A percentile compares a stretch with the other conserved stretches of the same genome.
phyloP scores from a whole-genome alignment of 2,888 invertebrate species.

The Bembecia ichneumoniformis region DNA sequence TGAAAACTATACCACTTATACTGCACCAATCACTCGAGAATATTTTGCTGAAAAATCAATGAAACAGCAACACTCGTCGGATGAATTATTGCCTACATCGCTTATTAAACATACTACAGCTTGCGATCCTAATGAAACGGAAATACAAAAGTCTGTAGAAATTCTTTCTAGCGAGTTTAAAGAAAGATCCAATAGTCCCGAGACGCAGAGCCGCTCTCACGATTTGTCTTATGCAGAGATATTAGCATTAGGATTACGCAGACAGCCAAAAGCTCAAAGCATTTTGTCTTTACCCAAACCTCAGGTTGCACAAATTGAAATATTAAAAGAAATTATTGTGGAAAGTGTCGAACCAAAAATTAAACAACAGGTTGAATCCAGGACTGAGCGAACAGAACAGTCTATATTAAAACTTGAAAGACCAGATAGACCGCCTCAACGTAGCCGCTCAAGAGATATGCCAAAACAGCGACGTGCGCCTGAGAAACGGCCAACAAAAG shows the following conservation, averaged over 20 bases:
- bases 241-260: conserved; percentile 75
- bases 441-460: conserved; percentile 55
- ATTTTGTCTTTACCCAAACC: conserved; percentile 43
- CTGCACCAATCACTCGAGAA: conserved; percentile 13
- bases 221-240: conserved; percentile 82
- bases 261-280: conserved; percentile 32
- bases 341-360: conserved; percentile 35
- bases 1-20: conserved; percentile 15
- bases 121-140: neutral
- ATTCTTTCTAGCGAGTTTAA: conserved; percentile 21
- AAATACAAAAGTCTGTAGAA: conserved; percentile 8
- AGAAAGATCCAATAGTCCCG: conserved; percentile 36
- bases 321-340: conserved; percentile 44
- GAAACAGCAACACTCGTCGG: conserved; percentile 21
- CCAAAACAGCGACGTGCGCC: conserved; percentile 48
- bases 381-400: conserved; percentile 22
- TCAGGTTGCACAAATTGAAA: conserved; percentile 51
- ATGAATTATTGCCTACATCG: conserved; percentile 11
- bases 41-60: conserved; percentile 18
- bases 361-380: conserved; percentile 25
- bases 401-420: conserved; percentile 22
- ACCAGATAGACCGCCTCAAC: conserved; percentile 20
- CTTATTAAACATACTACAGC: neutral
- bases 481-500: conserved; percentile 49
- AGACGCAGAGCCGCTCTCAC: conserved; percentile 53